Percentiles rank a stretch among this genome's conserved stretches.
phyloP scores from a whole-genome alignment of 1,140 invertebrate genomes.

The Telenomus remus region DNA sequence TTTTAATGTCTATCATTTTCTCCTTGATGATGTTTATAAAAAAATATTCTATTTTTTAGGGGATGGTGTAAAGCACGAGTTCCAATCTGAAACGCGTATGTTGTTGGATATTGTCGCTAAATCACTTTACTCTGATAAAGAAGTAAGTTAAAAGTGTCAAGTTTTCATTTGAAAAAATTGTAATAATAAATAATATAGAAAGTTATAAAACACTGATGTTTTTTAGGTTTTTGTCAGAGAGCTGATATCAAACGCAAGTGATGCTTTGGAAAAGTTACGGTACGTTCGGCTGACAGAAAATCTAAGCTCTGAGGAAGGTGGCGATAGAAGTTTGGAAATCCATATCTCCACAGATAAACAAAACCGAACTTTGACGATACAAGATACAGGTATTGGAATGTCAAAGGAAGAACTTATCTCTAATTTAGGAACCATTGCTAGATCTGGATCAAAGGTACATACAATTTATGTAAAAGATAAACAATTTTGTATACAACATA shows the following conservation, averaged over 20 bases:
- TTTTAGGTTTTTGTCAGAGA: conserved; percentile 93
- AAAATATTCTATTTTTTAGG: conserved; percentile 62
- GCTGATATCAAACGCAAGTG: conserved; percentile 96
- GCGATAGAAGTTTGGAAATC: conserved; percentile 86
- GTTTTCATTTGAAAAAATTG: too few species aligned
- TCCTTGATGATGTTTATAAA: conserved; percentile 3
- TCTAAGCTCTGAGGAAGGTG: conserved; percentile 65
- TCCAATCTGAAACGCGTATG: conserved; percentile 97
- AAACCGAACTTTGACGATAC: conserved; percentile 88
- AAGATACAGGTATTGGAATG: conserved; percentile 97
- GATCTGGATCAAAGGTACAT: conserved; percentile 92
- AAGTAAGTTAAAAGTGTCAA: conserved; percentile 82
- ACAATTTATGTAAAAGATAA: background rate
- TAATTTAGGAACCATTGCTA: conserved; percentile 95
- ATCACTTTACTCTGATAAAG: conserved; percentile 97
- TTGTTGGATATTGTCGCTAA: conserved; percentile 97
- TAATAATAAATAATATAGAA: too few species aligned
- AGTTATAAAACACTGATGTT: too few species aligned
- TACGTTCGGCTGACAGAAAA: conserved; percentile 82
- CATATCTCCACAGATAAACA: conserved; percentile 92
- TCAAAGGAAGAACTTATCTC: conserved; percentile 92
- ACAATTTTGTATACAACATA: background rate
- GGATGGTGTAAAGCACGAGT: conserved; percentile 82
- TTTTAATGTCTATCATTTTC: background rate
- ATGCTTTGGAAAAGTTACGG: conserved; percentile 95